Conservation (phyloP, 2,797 vertebrate species). For the Trachops cirrhosus region DNA sequence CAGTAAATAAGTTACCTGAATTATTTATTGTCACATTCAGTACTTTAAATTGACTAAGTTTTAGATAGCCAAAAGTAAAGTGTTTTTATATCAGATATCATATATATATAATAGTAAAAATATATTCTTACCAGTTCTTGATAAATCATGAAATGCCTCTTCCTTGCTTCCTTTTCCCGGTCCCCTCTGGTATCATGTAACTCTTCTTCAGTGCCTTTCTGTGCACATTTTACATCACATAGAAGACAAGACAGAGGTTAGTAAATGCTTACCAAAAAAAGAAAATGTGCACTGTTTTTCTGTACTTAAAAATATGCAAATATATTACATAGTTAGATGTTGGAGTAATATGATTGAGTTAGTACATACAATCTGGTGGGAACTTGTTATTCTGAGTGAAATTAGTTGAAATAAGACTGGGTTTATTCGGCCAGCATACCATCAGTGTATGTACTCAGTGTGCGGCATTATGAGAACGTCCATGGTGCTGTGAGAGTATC, state of each 20-base stretch:
- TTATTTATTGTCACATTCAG: not conserved
- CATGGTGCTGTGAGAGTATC: not conserved
- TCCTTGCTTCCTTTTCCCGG: not conserved
- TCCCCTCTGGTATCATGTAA: not conserved
- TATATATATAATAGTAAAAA: not conserved
- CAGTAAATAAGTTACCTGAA: not conserved
- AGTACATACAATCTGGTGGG: not conserved
- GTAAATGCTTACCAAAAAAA: not conserved
- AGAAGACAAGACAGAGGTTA: not conserved
- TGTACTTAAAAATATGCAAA: not conserved
- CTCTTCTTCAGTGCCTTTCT: not conserved
- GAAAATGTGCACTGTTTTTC: not conserved
- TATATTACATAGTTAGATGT: not conserved
- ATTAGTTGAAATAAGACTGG: not conserved
- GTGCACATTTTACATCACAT: not conserved
- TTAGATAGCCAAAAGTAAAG: not conserved
- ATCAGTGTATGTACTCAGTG: not conserved
- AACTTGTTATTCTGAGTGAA: constrained; percentile 3
- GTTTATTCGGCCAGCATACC: not conserved
- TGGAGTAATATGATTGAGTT: not conserved
- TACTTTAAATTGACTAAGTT: constrained; percentile 23
- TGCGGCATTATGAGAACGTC: not conserved
- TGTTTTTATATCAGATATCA: not conserved
- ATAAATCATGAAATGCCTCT: not conserved
- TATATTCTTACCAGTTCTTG: not conserved